Base-by-base conservation (phyloP, 2,888 invertebrate species). In the Uropetala carovei region DNA sequence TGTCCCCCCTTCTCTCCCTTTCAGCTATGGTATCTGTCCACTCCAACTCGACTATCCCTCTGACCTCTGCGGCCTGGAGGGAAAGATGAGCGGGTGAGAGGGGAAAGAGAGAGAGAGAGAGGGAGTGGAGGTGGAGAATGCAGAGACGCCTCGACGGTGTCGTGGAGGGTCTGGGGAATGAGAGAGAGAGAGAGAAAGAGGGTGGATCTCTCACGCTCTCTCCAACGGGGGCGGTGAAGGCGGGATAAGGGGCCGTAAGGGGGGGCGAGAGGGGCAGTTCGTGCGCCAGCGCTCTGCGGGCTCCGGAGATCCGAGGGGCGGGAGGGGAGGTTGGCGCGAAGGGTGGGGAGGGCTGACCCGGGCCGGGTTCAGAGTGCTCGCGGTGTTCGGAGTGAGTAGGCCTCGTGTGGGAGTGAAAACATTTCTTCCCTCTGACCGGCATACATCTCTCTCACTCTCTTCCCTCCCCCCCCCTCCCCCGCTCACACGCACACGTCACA, bases 91-190 rank as follows among this genome's bases (percentile, higher is more conserved):
- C 16, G n/a, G 64, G 75, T n/a, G n/a, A n/a, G 11, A 27, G 27
- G 75, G 22, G 68, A 22, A 68, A 18, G 1, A 18, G n/a, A 10
- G 68, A 18, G 22, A 18, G 68, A 27, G 75, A 22, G 75, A n/a
- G 68, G 18, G 10, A n/a, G 7, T 16, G 22, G 68, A 22, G n/a
- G 22, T n/a, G 68, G 75, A 75, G 75, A 43, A 75, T 75, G 22
- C 75, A 75, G 75, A 75, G 75, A 22, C 75, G 75, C 27, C 75
- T 27, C 68, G 22, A 68, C 68, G 68, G 68, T 68, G 68, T 75
- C 75, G 75, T 27, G 75, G 27, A 27, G 75, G 75, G 75, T n/a
- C 7, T 75, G 16, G 43, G 43, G 43, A 43, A 43, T 43, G 7
- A 14, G 7, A n/a, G 64, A 18, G 68, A 13, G n/a, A 22, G 18